A percentile compares a stretch with the other conserved stretches of the same genome.
Conservation (phyloP, 1,140 invertebrate genomes). For the Lepidotrigona ventralis region DNA sequence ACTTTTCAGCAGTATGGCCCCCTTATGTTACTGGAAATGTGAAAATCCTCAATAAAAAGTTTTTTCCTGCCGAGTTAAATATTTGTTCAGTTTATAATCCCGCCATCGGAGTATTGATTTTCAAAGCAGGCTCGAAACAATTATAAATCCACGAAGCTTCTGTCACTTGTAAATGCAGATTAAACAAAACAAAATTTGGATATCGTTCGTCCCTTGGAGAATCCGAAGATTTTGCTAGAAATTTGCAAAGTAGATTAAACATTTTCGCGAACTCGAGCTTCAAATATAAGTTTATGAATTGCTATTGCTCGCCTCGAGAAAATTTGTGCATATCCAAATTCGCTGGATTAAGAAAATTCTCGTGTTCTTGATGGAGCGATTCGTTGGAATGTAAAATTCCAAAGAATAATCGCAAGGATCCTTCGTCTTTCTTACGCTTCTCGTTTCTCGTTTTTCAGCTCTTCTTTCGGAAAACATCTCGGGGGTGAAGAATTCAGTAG, state of each 20-base stretch:
- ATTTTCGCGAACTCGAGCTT: no score
- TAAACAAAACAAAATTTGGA: background rate
- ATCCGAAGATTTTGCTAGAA: no score
- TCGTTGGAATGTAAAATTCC: background rate
- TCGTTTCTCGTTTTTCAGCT: background rate
- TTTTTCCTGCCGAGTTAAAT: background rate
- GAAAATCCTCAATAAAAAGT: background rate
- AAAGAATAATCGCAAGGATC: background rate
- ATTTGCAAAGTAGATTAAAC: no score
- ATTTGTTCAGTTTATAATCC: background rate
- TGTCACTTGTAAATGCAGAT: background rate
- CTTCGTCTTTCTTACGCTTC: background rate
- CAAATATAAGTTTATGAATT: no score
- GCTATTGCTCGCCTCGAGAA: no score
- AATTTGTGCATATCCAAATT: background rate
- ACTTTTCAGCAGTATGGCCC: background rate
- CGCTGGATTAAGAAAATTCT: background rate
- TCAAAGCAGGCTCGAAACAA: background rate
- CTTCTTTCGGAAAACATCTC: background rate
- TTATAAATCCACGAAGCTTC: background rate
- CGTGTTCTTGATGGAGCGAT: background rate
- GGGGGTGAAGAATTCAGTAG: background rate
- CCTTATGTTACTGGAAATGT: no score
- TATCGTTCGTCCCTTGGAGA: no score
- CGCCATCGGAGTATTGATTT: background rate